Evolutionary conservation across 2,113 vertebrate genomes (phyloP), one percentile per base, ranked within the genome.

Genomic region (Scomber japonicus): DNA sequence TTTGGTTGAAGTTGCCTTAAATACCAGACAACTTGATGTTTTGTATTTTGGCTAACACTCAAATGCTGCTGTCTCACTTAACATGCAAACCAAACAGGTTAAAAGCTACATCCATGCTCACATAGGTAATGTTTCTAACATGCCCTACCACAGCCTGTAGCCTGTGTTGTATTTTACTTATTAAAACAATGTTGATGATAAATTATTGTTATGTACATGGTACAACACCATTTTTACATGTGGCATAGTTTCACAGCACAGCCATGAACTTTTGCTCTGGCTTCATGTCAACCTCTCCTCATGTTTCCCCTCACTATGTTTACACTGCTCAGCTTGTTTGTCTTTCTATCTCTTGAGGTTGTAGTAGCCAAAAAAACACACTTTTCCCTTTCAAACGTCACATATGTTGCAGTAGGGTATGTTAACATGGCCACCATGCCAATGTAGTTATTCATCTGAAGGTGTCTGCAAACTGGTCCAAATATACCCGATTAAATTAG

Each of bases 401-500:
- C 21, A 17, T 12, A 44, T 46, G 27, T 53, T 27, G 15, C n/a
- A 4, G 9, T 40, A 14, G 24, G 16, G 2, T 19, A 1, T 61
- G 30, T 51, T 31, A 4, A 17, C 35, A 8, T 12, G 44, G 31
- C 8, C n/a, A 16, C 21, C 15, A 13, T 0, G 7, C 44, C 60
- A 27, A 62, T 11, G 16, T 16, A 59, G n/a, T 62, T 11, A 60
- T 74, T 83, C 30, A 62, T 55, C 48, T 74, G 1, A n/a, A 44
- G 56, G 40, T 71, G 57, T 77, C 78, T 78, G 70, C 70, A 77
- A 59, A 40, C 30, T 50, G 46, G 44, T 84, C 76, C 80, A 83
- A 81, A 88, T 83, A 83, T 84, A 89, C 35, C 45, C 46, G n/a
- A 61, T 83, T 85, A 78, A 81, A 85, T 75, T 46, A 19, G 81